Conservation (phyloP, 2,888 invertebrate genomes). For the Drosophila parthenogenetica region DNA sequence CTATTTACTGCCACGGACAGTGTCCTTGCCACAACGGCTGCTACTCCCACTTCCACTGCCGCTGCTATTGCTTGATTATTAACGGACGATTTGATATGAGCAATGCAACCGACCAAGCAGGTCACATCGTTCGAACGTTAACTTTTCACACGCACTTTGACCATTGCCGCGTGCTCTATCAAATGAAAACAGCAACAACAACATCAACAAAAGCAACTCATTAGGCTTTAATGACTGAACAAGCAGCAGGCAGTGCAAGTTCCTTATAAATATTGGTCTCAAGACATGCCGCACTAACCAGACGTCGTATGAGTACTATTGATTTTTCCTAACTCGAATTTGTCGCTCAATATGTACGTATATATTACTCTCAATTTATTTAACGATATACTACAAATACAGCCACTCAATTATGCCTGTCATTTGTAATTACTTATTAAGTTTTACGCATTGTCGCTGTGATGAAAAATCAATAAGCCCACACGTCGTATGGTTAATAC, state of each 20-base stretch:
- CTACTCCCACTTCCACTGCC: not conserved
- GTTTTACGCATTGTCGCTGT: slow-evolving; percentile 47
- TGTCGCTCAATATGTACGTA: slow-evolving; percentile 16
- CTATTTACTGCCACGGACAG: slow-evolving; percentile 29
- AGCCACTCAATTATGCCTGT: slow-evolving; percentile 56
- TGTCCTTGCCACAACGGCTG: not conserved
- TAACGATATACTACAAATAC: slow-evolving; percentile 13
- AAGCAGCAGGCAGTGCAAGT: slow-evolving; percentile 45
- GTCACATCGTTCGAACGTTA: slow-evolving; percentile 16
- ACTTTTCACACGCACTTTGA: slow-evolving; percentile 55
- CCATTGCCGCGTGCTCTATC: slow-evolving; percentile 44
- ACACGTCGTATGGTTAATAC: slow-evolving; percentile 54
- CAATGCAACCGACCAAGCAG: slow-evolving; percentile 52
- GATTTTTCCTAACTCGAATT: slow-evolving; percentile 62
- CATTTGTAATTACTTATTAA: slow-evolving; percentile 62
- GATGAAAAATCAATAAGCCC: slow-evolving; percentile 63
- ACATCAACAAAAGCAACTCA: slow-evolving; percentile 19
- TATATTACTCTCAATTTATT: not conserved
- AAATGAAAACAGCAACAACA: slow-evolving; percentile 42
- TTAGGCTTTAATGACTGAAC: slow-evolving; percentile 51
- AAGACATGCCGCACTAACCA: slow-evolving; percentile 33
- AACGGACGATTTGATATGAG: slow-evolving; percentile 63
- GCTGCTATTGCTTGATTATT: slow-evolving; percentile 56
- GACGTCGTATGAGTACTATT: slow-evolving; percentile 51
- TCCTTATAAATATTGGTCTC: slow-evolving; percentile 45